phyloP scores from a whole-genome alignment of 1,140 invertebrate genomes.

The Calephelis virginiensis region DNA sequence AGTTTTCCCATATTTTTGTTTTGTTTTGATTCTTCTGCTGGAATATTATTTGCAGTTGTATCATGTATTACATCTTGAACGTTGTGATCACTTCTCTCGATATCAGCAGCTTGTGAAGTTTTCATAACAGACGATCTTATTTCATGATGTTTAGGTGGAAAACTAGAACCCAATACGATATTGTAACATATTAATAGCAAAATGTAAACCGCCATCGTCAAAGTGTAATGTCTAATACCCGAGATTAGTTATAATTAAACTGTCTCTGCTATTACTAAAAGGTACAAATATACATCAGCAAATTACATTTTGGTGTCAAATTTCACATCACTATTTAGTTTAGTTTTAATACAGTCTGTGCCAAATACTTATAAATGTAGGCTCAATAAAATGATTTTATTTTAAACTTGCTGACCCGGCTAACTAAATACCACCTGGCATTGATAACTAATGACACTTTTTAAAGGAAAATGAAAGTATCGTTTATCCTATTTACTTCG shows the following conservation, averaged over 20 bases:
- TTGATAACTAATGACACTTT: too few species aligned
- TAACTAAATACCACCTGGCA: too few species aligned
- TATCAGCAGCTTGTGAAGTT: neutral
- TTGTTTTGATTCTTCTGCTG: neutral
- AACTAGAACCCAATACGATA: neutral
- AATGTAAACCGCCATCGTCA: neutral
- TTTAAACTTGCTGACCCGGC: neutral
- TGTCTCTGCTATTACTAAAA: neutral
- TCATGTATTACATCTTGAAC: neutral
- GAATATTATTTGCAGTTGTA: neutral
- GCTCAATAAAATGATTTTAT: neutral
- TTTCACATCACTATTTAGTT: neutral
- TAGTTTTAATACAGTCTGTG: neutral
- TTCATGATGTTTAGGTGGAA: neutral
- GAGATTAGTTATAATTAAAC: too few species aligned
- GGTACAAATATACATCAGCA: neutral
- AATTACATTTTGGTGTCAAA: conserved; percentile 1
- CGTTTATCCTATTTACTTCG: too few species aligned
- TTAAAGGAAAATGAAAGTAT: too few species aligned
- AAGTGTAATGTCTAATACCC: neutral
- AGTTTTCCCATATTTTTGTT: neutral
- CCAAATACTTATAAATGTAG: neutral
- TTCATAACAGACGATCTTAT: neutral
- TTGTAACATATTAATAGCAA: conserved; percentile 3
- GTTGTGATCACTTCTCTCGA: too few species aligned